These are phyloP conservation scores for Enoplosus armatus DNA, from an alignment of 2,797 vertebrate species.

Conservation along the genomic window DNA sequence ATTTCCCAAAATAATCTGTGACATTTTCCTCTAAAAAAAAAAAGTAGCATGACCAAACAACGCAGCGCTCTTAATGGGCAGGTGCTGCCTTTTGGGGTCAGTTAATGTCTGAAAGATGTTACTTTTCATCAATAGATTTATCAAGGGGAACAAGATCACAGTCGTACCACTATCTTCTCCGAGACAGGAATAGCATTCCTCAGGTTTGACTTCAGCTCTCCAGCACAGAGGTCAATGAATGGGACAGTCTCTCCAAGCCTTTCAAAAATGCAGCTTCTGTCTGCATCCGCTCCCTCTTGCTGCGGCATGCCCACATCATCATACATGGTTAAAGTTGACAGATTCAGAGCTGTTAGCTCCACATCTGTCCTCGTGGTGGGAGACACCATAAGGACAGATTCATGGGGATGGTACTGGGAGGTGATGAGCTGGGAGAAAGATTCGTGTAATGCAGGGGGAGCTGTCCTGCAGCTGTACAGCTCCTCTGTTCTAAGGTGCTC, in stretches of 20 bases:
- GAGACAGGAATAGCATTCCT: constrained; percentile 55
- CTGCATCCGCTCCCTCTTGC: constrained; percentile 25
- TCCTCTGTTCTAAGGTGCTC: constrained; percentile 70
- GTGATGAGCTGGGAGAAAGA: constrained; percentile 74
- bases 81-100: neutral
- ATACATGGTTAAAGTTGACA: constrained; percentile 32
- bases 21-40: neutral
- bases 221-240: neutral
- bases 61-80: neutral
- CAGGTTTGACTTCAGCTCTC: constrained; percentile 17
- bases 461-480: neutral
- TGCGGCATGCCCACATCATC: constrained; percentile 3
- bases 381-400: constrained; percentile 48
- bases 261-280: neutral
- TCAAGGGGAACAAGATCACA: neutral
- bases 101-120: neutral
- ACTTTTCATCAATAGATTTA: no score
- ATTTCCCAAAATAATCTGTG: neutral
- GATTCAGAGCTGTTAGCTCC: constrained; percentile 22
- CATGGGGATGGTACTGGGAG: constrained; percentile 53
- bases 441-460: constrained; percentile 1
- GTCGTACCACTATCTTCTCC: constrained; percentile 67
- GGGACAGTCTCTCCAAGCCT: neutral
- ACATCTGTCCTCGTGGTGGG: constrained; percentile 1
- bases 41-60: neutral